These are phyloP conservation scores for Mormyrus iriodes DNA, from an alignment of 2,113 vertebrate genomes.

Conservation along the genomic window DNA sequence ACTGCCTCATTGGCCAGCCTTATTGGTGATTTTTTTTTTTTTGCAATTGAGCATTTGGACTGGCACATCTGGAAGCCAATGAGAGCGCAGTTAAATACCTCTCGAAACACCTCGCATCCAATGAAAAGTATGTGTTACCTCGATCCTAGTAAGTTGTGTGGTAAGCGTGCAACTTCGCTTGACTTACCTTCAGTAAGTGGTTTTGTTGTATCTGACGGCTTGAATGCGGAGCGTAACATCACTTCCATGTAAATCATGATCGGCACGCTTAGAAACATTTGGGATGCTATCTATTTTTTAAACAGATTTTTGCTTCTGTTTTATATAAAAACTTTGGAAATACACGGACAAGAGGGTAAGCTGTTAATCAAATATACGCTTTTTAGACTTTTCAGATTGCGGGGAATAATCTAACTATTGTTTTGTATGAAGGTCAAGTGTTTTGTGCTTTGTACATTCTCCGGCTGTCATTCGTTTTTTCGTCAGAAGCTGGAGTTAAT, in stretches of 20 bases:
- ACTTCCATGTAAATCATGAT: conserved; percentile 51
- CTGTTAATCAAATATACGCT: background rate
- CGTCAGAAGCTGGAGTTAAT: background rate
- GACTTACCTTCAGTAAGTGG: background rate
- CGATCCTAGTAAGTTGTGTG: conserved; percentile 29
- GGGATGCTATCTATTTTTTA: conserved; percentile 39
- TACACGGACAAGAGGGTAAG: conserved; percentile 59
- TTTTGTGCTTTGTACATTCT: background rate
- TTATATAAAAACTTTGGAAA: conserved; percentile 33
- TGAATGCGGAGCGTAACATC: conserved; percentile 4
- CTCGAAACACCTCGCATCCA: conserved; percentile 32
- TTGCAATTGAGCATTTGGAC: conserved; percentile 25
- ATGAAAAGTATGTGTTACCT: conserved; percentile 37
- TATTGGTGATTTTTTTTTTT: conserved; percentile 39
- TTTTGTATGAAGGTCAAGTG: background rate
- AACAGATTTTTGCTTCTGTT: conserved; percentile 40
- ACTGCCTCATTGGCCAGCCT: conserved; percentile 15
- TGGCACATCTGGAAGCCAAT: conserved; percentile 44
- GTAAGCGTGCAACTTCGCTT: conserved; percentile 8
- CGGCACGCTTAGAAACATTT: conserved; percentile 27
- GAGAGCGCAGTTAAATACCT: conserved; percentile 13
- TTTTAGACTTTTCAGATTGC: background rate
- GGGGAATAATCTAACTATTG: background rate
- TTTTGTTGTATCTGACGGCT: conserved; percentile 16
- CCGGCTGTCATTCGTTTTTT: background rate